phyloP scores from a whole-genome alignment of 1,140 invertebrate species.

The Orchestia grillus region DNA sequence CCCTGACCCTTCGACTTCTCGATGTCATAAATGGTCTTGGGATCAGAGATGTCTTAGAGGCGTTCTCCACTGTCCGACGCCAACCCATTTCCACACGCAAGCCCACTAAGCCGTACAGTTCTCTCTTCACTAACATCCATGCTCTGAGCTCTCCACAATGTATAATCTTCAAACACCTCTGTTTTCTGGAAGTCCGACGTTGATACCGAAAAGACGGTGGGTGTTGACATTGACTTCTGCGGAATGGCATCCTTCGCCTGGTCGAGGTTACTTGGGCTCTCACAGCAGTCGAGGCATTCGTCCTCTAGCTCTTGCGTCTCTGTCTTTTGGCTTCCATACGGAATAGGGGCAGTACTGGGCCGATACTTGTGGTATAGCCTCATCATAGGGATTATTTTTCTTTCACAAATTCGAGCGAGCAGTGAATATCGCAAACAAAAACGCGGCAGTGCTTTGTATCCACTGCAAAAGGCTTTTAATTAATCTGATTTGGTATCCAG shows the following conservation, averaged over 20 bases:
- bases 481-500: background rate
- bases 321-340: background rate
- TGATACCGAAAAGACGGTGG: background rate
- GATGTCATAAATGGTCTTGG: background rate
- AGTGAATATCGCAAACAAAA: background rate
- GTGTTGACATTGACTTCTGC: background rate
- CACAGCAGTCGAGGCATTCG: background rate
- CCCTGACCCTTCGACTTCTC: background rate
- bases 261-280: background rate
- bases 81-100: background rate
- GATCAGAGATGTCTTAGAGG: background rate
- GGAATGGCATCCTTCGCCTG: background rate
- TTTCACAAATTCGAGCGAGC: background rate
- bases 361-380: constrained; percentile 18
- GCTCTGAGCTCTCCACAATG: background rate
- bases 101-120: background rate
- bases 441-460: background rate
- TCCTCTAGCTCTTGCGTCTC: background rate
- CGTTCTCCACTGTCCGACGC: background rate
- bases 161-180: background rate
- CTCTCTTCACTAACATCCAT: background rate
- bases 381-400: background rate
- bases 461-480: too few species aligned
- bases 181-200: background rate
- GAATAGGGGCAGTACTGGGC: background rate